Evolutionary conservation across 2,113 vertebrate genomes (phyloP).

Genomic region (Emydocephalus ijimae): DNA sequence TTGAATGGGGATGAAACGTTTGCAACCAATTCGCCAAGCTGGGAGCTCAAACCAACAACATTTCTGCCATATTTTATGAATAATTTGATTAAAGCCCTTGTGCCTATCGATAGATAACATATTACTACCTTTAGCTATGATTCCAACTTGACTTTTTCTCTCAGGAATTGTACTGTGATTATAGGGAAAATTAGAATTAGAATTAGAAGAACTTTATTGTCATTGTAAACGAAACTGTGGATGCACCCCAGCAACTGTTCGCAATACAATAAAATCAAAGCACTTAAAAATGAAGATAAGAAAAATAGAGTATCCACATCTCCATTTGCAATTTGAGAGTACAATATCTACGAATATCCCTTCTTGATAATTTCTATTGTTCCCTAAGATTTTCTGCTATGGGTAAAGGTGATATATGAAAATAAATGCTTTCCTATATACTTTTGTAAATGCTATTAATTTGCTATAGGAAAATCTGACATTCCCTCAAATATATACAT

Average conservation of each 20-base stretch:
- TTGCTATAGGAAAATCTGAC: background rate
- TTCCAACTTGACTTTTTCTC: conserved; percentile 2
- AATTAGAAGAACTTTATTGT: too few species aligned
- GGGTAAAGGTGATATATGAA: conserved; percentile 19
- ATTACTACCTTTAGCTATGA: background rate
- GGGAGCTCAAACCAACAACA: background rate
- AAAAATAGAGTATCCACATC: too few species aligned
- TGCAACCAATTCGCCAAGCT: too few species aligned
- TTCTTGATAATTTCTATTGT: conserved; percentile 26
- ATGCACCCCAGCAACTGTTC: too few species aligned
- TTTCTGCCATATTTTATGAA: background rate
- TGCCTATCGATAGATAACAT: conserved; percentile 17
- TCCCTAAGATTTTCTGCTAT: conserved; percentile 3
- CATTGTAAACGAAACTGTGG: too few species aligned
- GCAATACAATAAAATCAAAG: too few species aligned
- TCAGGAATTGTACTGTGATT: conserved; percentile 1
- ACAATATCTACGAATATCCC: background rate
- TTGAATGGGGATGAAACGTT: too few species aligned
- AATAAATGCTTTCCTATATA: conserved; percentile 8
- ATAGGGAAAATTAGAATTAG: background rate
- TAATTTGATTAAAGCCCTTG: background rate
- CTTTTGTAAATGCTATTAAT: background rate
- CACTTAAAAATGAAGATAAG: too few species aligned
- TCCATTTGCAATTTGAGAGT: too few species aligned
- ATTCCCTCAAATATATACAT: background rate